Conservation (phyloP, 2,888 invertebrate genomes). For the Epinotia demarniana region DNA sequence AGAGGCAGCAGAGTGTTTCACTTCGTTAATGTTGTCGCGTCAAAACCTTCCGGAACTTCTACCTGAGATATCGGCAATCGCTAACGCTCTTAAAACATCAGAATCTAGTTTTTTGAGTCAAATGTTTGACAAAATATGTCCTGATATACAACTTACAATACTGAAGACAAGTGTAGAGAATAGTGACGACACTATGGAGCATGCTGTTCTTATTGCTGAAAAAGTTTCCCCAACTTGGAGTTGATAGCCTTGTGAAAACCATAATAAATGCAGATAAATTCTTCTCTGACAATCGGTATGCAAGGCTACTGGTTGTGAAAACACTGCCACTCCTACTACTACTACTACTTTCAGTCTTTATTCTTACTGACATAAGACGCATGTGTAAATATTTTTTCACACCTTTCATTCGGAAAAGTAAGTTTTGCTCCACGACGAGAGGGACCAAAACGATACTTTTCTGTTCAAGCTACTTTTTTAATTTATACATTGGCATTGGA, state of each 20-base stretch:
- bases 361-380: no score
- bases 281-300: slow-evolving; percentile 90
- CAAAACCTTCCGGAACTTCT: slow-evolving; percentile 89
- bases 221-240: slow-evolving; percentile 94
- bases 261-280: slow-evolving; percentile 93
- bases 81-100: slow-evolving; percentile 90
- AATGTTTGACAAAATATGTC: slow-evolving; percentile 92
- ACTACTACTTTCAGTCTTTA: no score
- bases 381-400: no score
- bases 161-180: slow-evolving; percentile 93
- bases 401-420: no score
- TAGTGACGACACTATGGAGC: slow-evolving; percentile 95
- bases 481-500: no score
- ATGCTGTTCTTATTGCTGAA: slow-evolving; percentile 92
- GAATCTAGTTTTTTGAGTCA: slow-evolving; percentile 87
- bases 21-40: slow-evolving; percentile 92
- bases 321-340: slow-evolving; percentile 93
- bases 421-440: no score
- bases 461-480: no score
- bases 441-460: no score
- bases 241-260: slow-evolving; percentile 94
- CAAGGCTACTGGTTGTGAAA: slow-evolving; percentile 92
- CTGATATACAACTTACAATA: slow-evolving; percentile 90
- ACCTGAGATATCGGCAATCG: slow-evolving; percentile 92
- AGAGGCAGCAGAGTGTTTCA: slow-evolving; percentile 95